A percentile compares a stretch with the other conserved stretches of the same genome.
Conservation (phyloP, 1,140 invertebrate genomes). For the Pentalonia nigronervosa region DNA sequence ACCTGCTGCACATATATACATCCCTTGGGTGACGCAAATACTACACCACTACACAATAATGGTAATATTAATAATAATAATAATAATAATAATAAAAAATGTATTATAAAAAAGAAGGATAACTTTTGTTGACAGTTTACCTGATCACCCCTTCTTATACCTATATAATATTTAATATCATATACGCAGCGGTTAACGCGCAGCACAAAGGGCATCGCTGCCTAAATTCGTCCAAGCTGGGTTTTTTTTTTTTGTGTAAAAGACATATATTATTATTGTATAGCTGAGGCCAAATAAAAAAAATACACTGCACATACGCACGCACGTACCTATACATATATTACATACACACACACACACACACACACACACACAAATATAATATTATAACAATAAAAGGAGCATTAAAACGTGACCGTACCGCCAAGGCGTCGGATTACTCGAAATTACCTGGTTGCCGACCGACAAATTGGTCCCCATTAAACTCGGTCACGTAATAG, state of each 20-base stretch:
- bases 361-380: neutral
- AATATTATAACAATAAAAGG: constrained; percentile 27
- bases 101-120: constrained; percentile 17
- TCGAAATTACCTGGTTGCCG: constrained; percentile 52
- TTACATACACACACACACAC: neutral
- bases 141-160: neutral
- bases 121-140: constrained; percentile 34
- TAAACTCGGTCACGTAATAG: constrained; percentile 54
- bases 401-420: constrained; percentile 56
- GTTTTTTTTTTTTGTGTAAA: neutral
- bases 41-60: neutral
- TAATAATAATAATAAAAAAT: neutral
- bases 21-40: constrained; percentile 19
- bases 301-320: neutral
- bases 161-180: neutral
- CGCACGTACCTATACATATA: neutral
- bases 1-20: neutral
- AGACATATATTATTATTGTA: constrained; percentile 18
- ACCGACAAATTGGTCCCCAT: constrained; percentile 56
- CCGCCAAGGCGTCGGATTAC: constrained; percentile 53
- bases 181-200: neutral
- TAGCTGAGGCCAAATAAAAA: constrained; percentile 23
- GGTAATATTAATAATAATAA: neutral
- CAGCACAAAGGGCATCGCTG: neutral
- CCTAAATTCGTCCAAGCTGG: constrained; percentile 7